Percentiles rank a stretch among this genome's conserved stretches.
phyloP scores from a whole-genome alignment of 2,888 invertebrate genomes.

The Eucera pruinosa region DNA sequence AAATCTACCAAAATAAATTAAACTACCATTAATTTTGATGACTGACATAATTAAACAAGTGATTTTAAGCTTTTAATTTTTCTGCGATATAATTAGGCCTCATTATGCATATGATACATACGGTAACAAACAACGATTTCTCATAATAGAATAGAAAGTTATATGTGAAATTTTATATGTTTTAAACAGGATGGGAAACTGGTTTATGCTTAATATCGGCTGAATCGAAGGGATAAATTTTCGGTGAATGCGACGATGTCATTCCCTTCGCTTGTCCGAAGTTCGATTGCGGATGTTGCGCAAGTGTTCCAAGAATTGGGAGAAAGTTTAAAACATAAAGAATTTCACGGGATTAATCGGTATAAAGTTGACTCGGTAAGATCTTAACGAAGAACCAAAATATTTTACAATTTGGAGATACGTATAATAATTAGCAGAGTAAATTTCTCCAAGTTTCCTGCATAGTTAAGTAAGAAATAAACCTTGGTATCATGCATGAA shows the following conservation, averaged over 20 bases:
- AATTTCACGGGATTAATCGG: not conserved
- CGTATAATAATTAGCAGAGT: too few species aligned
- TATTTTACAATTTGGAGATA: not conserved
- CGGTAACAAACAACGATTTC: not conserved
- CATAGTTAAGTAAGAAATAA: too few species aligned
- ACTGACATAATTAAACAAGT: too few species aligned
- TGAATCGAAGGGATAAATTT: slow-evolving; percentile 21
- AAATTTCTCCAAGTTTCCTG: too few species aligned
- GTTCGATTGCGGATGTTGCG: not conserved
- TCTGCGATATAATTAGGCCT: too few species aligned
- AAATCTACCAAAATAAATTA: too few species aligned
- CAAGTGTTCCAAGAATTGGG: slow-evolving; percentile 8
- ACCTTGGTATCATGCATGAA: too few species aligned
- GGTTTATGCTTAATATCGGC: not conserved
- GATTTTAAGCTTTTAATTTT: too few species aligned
- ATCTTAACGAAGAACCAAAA: not conserved
- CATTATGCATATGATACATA: not conserved
- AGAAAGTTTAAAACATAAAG: slow-evolving; percentile 22
- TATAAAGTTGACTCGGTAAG: not conserved
- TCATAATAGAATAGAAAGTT: not conserved
- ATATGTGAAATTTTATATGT: not conserved
- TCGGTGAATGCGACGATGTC: not conserved
- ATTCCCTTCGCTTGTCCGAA: not conserved
- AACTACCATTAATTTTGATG: too few species aligned
- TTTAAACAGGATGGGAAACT: not conserved